Conservation (phyloP, 2,888 invertebrate species). For the Drosophila anceps region DNA sequence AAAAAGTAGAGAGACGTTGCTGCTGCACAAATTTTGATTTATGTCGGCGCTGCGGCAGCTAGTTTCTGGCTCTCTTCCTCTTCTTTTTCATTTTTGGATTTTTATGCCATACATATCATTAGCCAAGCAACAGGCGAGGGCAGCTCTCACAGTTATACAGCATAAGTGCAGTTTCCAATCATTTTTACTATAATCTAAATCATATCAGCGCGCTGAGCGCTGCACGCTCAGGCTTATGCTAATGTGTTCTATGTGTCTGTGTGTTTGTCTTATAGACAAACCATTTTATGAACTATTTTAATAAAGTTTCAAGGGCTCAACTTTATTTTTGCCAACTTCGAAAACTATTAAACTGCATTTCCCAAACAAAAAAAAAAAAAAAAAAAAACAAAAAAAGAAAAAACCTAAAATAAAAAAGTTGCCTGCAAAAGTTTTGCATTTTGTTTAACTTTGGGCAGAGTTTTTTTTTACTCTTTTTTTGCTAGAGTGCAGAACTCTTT, state of each 20-base stretch:
- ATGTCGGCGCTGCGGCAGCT: constrained; percentile 58
- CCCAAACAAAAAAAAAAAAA: background rate
- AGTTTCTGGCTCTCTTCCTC: constrained; percentile 18
- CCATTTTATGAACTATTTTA: constrained; percentile 9
- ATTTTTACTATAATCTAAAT: background rate
- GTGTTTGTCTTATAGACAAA: background rate
- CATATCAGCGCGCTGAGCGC: background rate
- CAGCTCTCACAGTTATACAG: constrained; percentile 16
- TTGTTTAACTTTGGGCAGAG: constrained; percentile 6
- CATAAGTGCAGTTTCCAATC: background rate
- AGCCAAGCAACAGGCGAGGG: constrained; percentile 39
- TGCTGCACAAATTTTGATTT: constrained; percentile 71
- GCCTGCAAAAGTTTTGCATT: constrained; percentile 11
- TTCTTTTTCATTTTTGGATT: constrained; percentile 23
- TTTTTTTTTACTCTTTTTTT: background rate
- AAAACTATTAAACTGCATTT: constrained; percentile 14
- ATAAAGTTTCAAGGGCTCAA: constrained; percentile 7
- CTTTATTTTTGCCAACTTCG: constrained; percentile 2
- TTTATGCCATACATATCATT: constrained; percentile 78
- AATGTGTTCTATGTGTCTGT: background rate
- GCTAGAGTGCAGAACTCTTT: background rate
- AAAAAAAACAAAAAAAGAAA: no score
- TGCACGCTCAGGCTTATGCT: background rate
- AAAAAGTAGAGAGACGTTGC: constrained; percentile 39
- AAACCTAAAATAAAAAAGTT: background rate